These are phyloP conservation scores for Chrysopilus asiliformis DNA, from an alignment of 2,888 invertebrate genomes.

Conservation along the genomic window DNA sequence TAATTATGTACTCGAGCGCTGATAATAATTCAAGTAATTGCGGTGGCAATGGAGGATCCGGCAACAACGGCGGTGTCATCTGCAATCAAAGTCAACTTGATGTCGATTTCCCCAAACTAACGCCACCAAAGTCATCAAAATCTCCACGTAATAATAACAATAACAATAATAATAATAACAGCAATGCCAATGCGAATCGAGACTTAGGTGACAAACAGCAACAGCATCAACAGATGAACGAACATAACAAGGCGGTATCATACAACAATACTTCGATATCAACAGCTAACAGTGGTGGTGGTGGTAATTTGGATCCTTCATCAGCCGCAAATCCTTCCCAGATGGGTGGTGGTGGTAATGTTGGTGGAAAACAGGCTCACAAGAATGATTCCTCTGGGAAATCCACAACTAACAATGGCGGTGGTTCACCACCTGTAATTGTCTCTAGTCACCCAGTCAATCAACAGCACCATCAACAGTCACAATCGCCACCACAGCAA, in stretches of 20 bases:
- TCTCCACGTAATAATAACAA: constrained; percentile 20
- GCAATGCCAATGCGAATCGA: constrained; percentile 6
- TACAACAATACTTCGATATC: background rate
- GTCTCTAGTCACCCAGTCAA: background rate
- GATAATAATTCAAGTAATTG: constrained; percentile 7
- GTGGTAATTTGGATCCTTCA: constrained; percentile 1
- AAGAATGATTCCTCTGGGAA: constrained; percentile 2
- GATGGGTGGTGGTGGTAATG: background rate
- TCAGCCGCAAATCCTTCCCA: background rate
- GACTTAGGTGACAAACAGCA: constrained; percentile 11
- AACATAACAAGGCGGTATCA: constrained; percentile 4
- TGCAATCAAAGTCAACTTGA: constrained; percentile 26
- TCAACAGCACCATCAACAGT: constrained; percentile 3
- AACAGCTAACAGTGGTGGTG: background rate
- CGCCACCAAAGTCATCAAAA: constrained; percentile 34
- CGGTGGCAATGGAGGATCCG: too few species aligned
- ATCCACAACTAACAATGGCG: constrained; percentile 4
- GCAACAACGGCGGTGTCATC: constrained; percentile 20
- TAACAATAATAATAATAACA: constrained; percentile 14
- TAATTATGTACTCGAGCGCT: constrained; percentile 8
- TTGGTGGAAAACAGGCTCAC: background rate
- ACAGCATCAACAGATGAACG: constrained; percentile 13
- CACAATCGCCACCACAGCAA: constrained; percentile 2
- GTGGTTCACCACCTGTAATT: background rate
- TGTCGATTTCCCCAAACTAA: constrained; percentile 35